A percentile compares a stretch with the other conserved stretches of the same genome.
Conservation (phyloP, 2,113 vertebrate genomes). For the Ursus arctos region DNA sequence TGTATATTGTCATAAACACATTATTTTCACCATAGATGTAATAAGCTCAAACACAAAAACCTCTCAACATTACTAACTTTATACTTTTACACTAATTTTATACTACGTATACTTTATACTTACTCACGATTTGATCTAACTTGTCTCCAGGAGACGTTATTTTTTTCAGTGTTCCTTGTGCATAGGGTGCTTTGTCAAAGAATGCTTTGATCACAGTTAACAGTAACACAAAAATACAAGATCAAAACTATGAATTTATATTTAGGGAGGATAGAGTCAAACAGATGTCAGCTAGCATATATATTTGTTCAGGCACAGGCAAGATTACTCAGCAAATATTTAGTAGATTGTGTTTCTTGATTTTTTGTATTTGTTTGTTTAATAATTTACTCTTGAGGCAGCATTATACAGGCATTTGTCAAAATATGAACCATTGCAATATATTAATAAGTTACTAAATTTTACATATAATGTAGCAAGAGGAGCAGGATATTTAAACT, state of each 20-base stretch:
- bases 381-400: constrained; percentile 18
- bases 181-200: constrained; percentile 33
- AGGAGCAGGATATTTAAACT: constrained; percentile 24
- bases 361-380: constrained; percentile 63
- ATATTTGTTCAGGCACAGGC: constrained; percentile 30
- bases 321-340: constrained; percentile 59
- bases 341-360: constrained; percentile 41
- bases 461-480: constrained; percentile 15
- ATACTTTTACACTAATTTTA: not conserved
- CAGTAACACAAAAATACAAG: not conserved
- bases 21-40: not conserved
- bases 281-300: not conserved
- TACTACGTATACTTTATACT: not conserved
- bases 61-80: constrained; percentile 8
- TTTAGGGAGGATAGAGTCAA: constrained; percentile 15
- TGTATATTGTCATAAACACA: not conserved
- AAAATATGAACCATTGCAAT: not conserved
- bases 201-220: constrained; percentile 55
- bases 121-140: constrained; percentile 23
- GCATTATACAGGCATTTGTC: not conserved
- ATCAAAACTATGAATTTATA: constrained; percentile 41
- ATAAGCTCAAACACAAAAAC: not conserved
- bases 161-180: not conserved
- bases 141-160: not conserved
- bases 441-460: not conserved